Evolutionary conservation across 2,113 vertebrate species (phyloP), one percentile per base, ranked within the genome.

Genomic region (Pomatostomus ruficeps): DNA sequence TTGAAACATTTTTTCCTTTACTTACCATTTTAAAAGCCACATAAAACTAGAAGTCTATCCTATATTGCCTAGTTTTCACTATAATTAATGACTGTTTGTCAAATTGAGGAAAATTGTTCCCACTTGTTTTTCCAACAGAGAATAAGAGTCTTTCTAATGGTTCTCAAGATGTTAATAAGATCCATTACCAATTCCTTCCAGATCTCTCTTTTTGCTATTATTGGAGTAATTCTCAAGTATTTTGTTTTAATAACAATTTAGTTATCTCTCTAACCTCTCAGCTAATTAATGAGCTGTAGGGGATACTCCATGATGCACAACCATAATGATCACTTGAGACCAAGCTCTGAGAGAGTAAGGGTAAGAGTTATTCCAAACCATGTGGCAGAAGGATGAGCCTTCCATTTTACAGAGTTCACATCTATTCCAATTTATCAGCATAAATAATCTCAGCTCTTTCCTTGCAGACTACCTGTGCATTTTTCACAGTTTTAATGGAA

Each of bases 361-460:
- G 22, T 45, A 88, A 89, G 33, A 52, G 12, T 52, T 31, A 81
- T 71, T 71, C 43, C 65, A 84, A 93, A 93, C 49, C 52, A 89
- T 45, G 76, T 46, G 52, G 43, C 72, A 85, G 92, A 76, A 89
- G 12, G 17, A 66, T 51, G 88, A 89, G 8, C 45, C 51, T 91
- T 88, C 65, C 58, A 48, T 86, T 21, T 93, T 61, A 33, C 71
- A 91, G 66, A 90, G 49, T 77, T 92, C 76, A 80, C 29, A 33
- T 52, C 26, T 52, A 38, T 70, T 57, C 46, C 42, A 76, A 5
- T 95, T 83, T 83, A 71, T 91, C 57, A 83, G 21, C 62, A 38
- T 82, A 79, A 96, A 95, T 93, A 97, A 92, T 89, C 40, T 83
- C 46, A 92, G 4, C 9, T 89, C 38, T 93, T 36, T 95, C 14